phyloP scores from a whole-genome alignment of 2,113 vertebrate species.

The Rattus rattus region DNA sequence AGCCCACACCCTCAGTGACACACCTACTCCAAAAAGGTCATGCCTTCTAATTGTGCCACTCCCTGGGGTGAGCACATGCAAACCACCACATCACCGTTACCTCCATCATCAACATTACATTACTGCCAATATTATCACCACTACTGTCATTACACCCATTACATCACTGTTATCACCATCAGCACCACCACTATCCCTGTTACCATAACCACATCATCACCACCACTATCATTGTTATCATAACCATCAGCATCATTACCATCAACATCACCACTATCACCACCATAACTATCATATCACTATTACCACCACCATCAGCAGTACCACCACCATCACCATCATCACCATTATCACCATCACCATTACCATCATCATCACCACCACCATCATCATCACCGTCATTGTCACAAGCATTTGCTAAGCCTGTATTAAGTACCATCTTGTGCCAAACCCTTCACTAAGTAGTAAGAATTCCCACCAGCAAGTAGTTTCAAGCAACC shows the following conservation, averaged over 20 bases:
- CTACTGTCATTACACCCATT: not conserved
- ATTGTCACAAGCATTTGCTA: not conserved
- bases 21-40: too few species aligned
- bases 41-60: too few species aligned
- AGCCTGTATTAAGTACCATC: not conserved
- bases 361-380: too few species aligned
- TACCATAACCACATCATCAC: not conserved
- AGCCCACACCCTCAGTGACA: too few species aligned
- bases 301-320: not conserved
- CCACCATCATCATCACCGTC: not conserved
- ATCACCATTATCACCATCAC: not conserved
- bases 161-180: too few species aligned
- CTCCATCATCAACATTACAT: not conserved
- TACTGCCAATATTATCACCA: not conserved
- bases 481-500: not conserved
- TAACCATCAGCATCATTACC: not conserved
- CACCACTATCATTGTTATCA: not conserved
- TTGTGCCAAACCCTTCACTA: not conserved
- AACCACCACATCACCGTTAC: not conserved
- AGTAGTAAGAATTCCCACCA: not conserved
- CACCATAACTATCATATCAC: not conserved
- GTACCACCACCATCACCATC: not conserved
- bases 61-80: too few species aligned
- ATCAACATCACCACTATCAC: not conserved
- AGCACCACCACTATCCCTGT: too few species aligned